These are phyloP conservation scores for Patella pellucida DNA, from an alignment of 2,888 invertebrate genomes.

Conservation along the genomic window DNA sequence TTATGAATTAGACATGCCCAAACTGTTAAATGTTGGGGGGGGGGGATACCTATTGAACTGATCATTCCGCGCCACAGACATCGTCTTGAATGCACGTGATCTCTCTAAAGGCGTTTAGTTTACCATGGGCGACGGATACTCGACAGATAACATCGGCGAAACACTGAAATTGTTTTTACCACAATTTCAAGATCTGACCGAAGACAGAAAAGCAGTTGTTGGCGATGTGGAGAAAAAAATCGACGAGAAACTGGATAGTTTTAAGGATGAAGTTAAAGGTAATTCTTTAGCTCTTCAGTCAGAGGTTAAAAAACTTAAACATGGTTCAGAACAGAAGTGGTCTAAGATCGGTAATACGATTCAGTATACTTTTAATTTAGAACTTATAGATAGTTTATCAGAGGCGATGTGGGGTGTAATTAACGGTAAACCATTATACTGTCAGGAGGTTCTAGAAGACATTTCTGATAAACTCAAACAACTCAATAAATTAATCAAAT, in stretches of 20 bases:
- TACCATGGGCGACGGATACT: not conserved
- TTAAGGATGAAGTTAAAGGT: slow-evolving; percentile 25
- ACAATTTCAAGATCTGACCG: not conserved
- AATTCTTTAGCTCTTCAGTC: slow-evolving; percentile 7
- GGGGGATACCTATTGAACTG: not conserved
- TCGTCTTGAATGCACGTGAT: not conserved
- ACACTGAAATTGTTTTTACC: not conserved
- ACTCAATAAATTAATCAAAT: slow-evolving; percentile 31
- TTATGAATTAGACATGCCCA: too few species aligned
- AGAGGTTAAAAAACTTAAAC: slow-evolving; percentile 28
- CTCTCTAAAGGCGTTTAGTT: not conserved
- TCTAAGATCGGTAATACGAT: slow-evolving; percentile 26
- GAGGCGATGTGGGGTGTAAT: slow-evolving; percentile 28
- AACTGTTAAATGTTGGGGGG: not conserved
- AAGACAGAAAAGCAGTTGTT: not conserved
- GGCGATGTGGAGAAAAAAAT: not conserved
- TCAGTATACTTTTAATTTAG: slow-evolving; percentile 30
- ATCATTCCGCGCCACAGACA: not conserved
- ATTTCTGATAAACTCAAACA: slow-evolving; percentile 25
- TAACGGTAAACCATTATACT: slow-evolving; percentile 24
- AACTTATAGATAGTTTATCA: slow-evolving; percentile 17
- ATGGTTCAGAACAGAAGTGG: slow-evolving; percentile 27
- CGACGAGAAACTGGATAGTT: slow-evolving; percentile 7
- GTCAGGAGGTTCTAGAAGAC: slow-evolving; percentile 18
- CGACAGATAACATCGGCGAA: not conserved